Conservation (phyloP, 2,888 invertebrate genomes). For the Calameuta idolon region DNA sequence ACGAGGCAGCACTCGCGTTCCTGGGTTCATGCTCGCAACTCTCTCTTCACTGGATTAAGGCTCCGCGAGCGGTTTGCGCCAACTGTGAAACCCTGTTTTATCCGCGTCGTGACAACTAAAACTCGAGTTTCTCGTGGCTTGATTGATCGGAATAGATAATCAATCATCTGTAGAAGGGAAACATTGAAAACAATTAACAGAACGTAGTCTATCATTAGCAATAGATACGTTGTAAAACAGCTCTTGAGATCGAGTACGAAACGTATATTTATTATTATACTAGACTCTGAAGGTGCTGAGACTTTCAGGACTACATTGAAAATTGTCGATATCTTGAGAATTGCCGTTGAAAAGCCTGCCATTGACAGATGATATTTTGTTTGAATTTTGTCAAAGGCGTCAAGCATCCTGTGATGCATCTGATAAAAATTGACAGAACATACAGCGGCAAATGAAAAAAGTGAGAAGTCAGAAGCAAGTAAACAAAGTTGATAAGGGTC, state of each 20-base stretch:
- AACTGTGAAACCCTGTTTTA: conserved; percentile 10
- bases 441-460: background rate
- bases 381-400: background rate
- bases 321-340: background rate
- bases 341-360: background rate
- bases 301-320: background rate
- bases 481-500: background rate
- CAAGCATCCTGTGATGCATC: background rate
- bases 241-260: background rate
- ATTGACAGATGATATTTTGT: background rate
- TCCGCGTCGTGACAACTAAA: conserved; percentile 1
- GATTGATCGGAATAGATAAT: background rate
- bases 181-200: background rate
- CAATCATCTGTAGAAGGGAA: background rate
- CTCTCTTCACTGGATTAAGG: conserved; percentile 56
- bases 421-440: background rate
- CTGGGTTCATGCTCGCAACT: conserved; percentile 55
- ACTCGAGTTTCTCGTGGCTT: background rate
- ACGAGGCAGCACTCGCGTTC: conserved; percentile 61
- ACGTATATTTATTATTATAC: background rate
- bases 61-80: conserved; percentile 20
- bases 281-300: background rate
- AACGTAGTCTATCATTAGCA: background rate
- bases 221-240: background rate
- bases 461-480: background rate